Evolutionary conservation across 2,888 invertebrate genomes (phyloP).

Genomic region (Cataglyphis albicans): DNA sequence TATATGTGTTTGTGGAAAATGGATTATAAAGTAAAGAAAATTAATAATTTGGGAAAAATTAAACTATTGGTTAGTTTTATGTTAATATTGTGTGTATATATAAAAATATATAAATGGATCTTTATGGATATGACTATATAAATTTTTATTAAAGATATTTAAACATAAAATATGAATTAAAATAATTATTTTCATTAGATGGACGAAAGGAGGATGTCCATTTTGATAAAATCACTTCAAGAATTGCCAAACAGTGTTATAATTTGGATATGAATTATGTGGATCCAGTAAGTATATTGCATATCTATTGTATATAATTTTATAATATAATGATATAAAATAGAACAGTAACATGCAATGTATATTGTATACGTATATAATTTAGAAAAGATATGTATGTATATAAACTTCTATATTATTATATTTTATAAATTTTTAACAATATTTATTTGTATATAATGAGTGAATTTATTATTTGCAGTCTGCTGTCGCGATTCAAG

Average conservation of each 20-base stretch:
- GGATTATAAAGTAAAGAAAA: neutral
- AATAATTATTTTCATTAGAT: slow-evolving; percentile 86
- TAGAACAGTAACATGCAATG: neutral
- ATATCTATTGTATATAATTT: slow-evolving; percentile 1
- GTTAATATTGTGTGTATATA: neutral
- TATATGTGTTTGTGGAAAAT: neutral
- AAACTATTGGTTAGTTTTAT: neutral
- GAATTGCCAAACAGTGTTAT: slow-evolving; percentile 98
- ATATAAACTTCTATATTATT: neutral
- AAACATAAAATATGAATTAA: neutral
- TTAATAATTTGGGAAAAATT: neutral
- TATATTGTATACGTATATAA: neutral
- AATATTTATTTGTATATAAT: neutral
- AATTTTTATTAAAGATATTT: neutral
- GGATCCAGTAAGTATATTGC: slow-evolving; percentile 91
- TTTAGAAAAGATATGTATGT: neutral
- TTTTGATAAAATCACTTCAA: slow-evolving; percentile 98
- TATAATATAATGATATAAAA: neutral
- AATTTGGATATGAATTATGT: slow-evolving; percentile 98
- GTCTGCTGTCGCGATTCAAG: slow-evolving; percentile 95
- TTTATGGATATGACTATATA: neutral
- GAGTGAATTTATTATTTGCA: slow-evolving; percentile 80
- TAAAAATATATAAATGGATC: neutral
- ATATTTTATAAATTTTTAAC: neutral
- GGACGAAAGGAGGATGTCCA: slow-evolving; percentile 96